phyloP scores from a whole-genome alignment of 2,113 vertebrate genomes.

The Cryptomyrus ogoouensis region DNA sequence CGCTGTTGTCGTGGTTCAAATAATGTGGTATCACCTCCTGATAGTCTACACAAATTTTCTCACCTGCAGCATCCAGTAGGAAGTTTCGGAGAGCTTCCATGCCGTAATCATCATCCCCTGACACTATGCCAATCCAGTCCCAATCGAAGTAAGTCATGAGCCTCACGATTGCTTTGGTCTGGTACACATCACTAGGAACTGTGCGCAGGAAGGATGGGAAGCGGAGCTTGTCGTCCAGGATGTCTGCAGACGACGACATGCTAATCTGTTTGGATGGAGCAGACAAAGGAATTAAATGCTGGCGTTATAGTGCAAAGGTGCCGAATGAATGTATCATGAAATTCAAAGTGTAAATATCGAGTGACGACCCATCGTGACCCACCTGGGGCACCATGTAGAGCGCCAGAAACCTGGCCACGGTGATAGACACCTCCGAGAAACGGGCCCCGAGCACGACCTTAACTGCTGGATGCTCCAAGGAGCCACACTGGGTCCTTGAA shows the following conservation, averaged over 20 bases:
- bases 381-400: constrained; percentile 56
- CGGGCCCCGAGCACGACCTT: constrained; percentile 52
- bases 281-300: neutral
- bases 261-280: constrained; percentile 47
- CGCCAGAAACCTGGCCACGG: constrained; percentile 50
- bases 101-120: constrained; percentile 56
- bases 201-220: constrained; percentile 53
- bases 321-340: neutral
- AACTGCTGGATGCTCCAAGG: constrained; percentile 34
- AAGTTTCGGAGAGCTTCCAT: constrained; percentile 49
- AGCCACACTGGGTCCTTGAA: constrained; percentile 29
- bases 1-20: constrained; percentile 6
- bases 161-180: constrained; percentile 48
- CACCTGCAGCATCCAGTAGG: constrained; percentile 27
- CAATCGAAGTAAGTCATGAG: constrained; percentile 46
- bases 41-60: constrained; percentile 47
- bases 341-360: neutral
- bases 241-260: constrained; percentile 45
- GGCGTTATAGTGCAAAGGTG: too few relatives aligned
- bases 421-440: constrained; percentile 51
- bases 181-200: constrained; percentile 56
- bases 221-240: constrained; percentile 47
- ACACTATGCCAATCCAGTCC: constrained; percentile 59
- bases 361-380: constrained; percentile 6
- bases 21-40: constrained; percentile 43